These are phyloP conservation scores for Pyrgus malvae DNA, from an alignment of 2,888 invertebrate species.

Conservation along the genomic window DNA sequence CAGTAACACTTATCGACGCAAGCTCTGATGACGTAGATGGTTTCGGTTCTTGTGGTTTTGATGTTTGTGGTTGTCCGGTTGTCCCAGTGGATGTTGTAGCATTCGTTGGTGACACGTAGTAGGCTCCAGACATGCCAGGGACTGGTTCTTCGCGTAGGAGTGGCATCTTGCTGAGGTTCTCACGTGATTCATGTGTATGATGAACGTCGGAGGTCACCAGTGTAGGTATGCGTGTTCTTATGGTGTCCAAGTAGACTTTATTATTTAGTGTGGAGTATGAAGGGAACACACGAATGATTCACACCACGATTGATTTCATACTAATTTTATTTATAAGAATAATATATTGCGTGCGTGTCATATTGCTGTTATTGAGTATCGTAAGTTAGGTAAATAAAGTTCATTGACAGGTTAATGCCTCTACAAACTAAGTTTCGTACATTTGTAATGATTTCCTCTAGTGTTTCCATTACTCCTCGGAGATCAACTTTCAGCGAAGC, in stretches of 20 bases:
- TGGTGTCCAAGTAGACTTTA: background rate
- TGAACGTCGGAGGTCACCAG: background rate
- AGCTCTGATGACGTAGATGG: constrained; percentile 10
- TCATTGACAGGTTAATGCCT: too few relatives aligned
- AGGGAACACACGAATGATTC: too few relatives aligned
- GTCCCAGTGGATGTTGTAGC: background rate
- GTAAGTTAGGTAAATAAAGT: too few relatives aligned
- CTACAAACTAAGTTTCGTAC: too few relatives aligned
- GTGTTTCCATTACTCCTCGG: too few relatives aligned
- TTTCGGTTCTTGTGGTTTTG: background rate
- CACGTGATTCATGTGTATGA: background rate
- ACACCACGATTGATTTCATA: too few relatives aligned
- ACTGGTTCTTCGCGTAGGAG: background rate
- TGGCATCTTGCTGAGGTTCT: background rate
- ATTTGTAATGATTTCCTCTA: too few relatives aligned
- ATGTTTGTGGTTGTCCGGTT: background rate
- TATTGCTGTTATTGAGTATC: too few relatives aligned
- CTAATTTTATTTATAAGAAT: too few relatives aligned
- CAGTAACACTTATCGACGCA: background rate
- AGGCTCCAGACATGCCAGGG: background rate
- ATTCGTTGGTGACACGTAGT: background rate
- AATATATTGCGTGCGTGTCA: too few relatives aligned
- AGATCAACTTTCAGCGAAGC: too few relatives aligned
- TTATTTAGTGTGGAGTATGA: too few relatives aligned
- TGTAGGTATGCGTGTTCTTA: background rate